Conservation (phyloP, 2,113 vertebrate species). For the Paradisaea rubra region DNA sequence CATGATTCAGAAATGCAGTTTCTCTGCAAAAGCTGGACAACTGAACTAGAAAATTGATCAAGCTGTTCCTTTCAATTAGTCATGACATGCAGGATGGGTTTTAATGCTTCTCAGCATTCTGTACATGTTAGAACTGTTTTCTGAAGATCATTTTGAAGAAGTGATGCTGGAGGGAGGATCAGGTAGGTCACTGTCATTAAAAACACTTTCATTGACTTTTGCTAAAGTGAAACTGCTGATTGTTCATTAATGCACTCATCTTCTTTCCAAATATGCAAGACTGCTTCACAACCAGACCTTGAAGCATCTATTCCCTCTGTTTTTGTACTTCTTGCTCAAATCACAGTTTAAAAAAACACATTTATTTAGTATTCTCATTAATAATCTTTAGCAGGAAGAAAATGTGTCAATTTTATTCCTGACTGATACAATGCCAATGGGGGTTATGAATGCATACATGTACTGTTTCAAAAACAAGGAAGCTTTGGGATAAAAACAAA, state of each 20-base stretch:
- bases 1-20: neutral
- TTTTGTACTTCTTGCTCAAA: neutral
- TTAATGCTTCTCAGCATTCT: neutral
- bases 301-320: neutral
- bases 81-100: neutral
- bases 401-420: neutral
- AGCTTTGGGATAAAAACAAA: neutral
- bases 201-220: neutral
- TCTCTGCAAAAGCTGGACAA: neutral
- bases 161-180: neutral
- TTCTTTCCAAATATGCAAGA: neutral
- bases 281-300: neutral
- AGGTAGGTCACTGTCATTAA: constrained; percentile 9
- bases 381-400: neutral
- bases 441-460: neutral
- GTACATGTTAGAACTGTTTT: neutral
- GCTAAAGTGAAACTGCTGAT: neutral
- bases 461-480: neutral
- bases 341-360: neutral
- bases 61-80: constrained; percentile 36
- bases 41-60: constrained; percentile 34
- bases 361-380: neutral
- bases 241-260: neutral
- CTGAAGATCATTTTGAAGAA: neutral
- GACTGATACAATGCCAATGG: neutral